These are phyloP conservation scores for Theristus sp. DNA, from an alignment of 2,888 invertebrate species.

Conservation along the genomic window DNA sequence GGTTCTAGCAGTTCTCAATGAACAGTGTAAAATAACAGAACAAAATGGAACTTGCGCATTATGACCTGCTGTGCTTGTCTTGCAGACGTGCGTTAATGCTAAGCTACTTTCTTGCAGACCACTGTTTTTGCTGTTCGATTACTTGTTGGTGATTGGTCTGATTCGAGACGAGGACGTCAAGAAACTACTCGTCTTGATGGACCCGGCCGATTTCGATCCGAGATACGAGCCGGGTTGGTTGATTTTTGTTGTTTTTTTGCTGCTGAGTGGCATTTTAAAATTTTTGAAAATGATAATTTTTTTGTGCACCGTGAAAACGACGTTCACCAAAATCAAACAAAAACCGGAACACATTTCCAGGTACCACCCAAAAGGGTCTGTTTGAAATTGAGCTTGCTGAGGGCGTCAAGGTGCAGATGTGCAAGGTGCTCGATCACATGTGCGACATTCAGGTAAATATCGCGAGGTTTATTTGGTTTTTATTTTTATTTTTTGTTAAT, in stretches of 20 bases:
- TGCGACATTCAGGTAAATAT: slow-evolving; percentile 52
- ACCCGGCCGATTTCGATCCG: slow-evolving; percentile 85
- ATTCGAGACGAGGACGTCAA: slow-evolving; percentile 77
- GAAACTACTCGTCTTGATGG: slow-evolving; percentile 74
- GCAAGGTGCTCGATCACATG: slow-evolving; percentile 80
- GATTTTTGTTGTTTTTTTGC: not conserved
- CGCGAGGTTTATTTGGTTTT: too few relatives aligned
- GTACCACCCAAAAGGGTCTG: slow-evolving; percentile 43
- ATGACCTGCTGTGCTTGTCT: too few relatives aligned
- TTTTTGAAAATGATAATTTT: not conserved
- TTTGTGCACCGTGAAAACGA: too few relatives aligned
- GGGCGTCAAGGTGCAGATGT: slow-evolving; percentile 92
- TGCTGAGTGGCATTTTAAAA: not conserved
- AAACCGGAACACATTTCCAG: slow-evolving; percentile 3
- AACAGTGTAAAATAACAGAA: too few relatives aligned
- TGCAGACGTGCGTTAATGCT: too few relatives aligned
- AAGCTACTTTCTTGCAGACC: too few relatives aligned
- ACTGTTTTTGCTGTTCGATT: slow-evolving; percentile 76
- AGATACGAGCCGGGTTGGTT: slow-evolving; percentile 55
- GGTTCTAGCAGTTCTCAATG: too few relatives aligned
- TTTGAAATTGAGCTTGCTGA: slow-evolving; percentile 94
- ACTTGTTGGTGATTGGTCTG: slow-evolving; percentile 77
- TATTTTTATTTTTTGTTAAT: too few relatives aligned
- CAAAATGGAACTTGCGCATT: too few relatives aligned
- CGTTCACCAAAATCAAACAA: too few relatives aligned